phyloP scores from a whole-genome alignment of 2,113 vertebrate species.

The Herpetotheres cachinnans region DNA sequence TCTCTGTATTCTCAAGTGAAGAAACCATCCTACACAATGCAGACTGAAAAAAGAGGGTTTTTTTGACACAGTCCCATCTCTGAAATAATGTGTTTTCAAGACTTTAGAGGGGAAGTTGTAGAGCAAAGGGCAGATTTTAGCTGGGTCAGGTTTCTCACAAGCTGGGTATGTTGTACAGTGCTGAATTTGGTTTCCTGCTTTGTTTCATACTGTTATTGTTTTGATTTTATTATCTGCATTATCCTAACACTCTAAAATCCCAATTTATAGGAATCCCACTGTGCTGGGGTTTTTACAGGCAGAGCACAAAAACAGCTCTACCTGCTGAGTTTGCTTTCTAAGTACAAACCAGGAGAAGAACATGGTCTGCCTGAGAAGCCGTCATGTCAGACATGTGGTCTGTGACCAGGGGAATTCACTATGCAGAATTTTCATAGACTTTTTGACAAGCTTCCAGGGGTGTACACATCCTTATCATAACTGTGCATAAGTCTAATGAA shows the following conservation, averaged over 20 bases:
- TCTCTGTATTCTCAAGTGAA: not conserved
- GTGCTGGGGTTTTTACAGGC: not conserved
- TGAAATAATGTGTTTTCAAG: not conserved
- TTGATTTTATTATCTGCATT: constrained; percentile 26
- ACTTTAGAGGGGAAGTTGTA: constrained; percentile 4
- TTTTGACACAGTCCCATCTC: not conserved
- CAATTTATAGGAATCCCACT: not conserved
- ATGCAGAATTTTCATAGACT: not conserved
- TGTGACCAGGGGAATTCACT: not conserved
- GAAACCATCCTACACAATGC: not conserved
- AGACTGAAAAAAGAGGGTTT: not conserved
- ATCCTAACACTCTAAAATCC: constrained; percentile 6
- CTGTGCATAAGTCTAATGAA: constrained; percentile 24
- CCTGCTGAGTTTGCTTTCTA: not conserved
- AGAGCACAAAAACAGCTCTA: not conserved
- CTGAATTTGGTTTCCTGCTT: not conserved
- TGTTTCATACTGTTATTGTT: constrained; percentile 6
- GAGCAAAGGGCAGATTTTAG: constrained; percentile 23
- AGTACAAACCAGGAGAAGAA: not conserved
- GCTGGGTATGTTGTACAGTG: not conserved
- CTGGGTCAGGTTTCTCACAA: not conserved
- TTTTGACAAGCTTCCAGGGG: constrained; percentile 26
- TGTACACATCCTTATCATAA: constrained; percentile 27
- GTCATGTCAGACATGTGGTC: not conserved
- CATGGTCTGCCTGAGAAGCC: not conserved